phyloP scores from a whole-genome alignment of 2,888 invertebrate genomes.

The Pinctada fucata region DNA sequence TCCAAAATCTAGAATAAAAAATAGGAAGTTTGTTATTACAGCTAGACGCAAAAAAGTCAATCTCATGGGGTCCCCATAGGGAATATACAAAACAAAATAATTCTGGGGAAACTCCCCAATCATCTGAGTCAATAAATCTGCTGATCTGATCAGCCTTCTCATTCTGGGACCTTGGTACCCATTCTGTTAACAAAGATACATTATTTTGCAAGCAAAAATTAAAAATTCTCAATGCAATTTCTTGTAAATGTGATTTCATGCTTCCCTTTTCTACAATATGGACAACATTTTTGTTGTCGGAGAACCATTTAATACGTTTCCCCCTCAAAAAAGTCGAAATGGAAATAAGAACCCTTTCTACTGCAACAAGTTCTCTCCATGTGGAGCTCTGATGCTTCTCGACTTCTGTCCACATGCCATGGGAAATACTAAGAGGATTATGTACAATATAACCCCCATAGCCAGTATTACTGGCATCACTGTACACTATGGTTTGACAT shows the following conservation, averaged over 20 bases:
- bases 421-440: conserved; percentile 32
- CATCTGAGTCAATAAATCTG: conserved; percentile 38
- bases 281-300: conserved; percentile 40
- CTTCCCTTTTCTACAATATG: conserved; percentile 39
- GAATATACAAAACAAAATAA: neutral
- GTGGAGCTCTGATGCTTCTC: conserved; percentile 42
- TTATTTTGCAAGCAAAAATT: conserved; percentile 30
- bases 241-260: conserved; percentile 32
- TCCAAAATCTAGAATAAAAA: conserved; percentile 7
- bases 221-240: conserved; percentile 5
- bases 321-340: conserved; percentile 31
- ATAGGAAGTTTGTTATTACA: neutral
- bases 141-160: conserved; percentile 40
- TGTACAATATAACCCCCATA: conserved; percentile 35
- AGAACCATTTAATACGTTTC: conserved; percentile 42
- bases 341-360: conserved; percentile 34
- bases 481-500: conserved; percentile 27
- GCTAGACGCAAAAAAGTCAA: too few relatives aligned
- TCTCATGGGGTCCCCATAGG: neutral
- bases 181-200: conserved; percentile 33
- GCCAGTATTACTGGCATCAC: conserved; percentile 39
- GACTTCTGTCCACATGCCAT: conserved; percentile 38
- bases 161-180: conserved; percentile 39
- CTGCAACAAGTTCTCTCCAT: conserved; percentile 41
- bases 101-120: conserved; percentile 21